phyloP scores from a whole-genome alignment of 2,888 invertebrate species.

The Caenorhabditis uteleia region DNA sequence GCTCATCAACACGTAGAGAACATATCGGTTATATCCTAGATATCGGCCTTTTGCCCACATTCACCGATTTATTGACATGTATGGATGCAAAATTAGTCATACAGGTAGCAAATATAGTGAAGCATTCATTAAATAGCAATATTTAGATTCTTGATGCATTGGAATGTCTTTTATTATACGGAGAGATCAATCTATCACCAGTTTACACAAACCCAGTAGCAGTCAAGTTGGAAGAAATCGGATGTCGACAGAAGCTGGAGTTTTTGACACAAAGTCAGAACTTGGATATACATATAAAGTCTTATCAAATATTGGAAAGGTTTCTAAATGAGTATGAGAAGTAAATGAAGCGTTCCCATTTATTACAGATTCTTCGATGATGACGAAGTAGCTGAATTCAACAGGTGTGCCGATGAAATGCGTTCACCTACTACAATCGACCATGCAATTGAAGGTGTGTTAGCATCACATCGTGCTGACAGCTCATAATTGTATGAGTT shows the following conservation, averaged over 20 bases:
- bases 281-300: slow-evolving; percentile 18
- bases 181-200: slow-evolving; percentile 6
- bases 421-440: neutral
- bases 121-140: neutral
- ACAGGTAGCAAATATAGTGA: slow-evolving; percentile 4
- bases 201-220: slow-evolving; percentile 20
- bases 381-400: slow-evolving; percentile 7
- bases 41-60: slow-evolving; percentile 13
- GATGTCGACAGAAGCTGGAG: slow-evolving; percentile 22
- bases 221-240: slow-evolving; percentile 22
- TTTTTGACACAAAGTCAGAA: slow-evolving; percentile 27
- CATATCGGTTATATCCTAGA: slow-evolving; percentile 25
- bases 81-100: slow-evolving; percentile 31
- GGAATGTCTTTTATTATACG: slow-evolving; percentile 10
- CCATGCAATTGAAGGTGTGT: neutral
- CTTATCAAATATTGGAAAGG: slow-evolving; percentile 20
- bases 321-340: slow-evolving; percentile 5
- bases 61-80: slow-evolving; percentile 28
- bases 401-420: slow-evolving; percentile 3
- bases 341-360: neutral
- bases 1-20: slow-evolving; percentile 5
- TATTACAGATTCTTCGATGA: slow-evolving; percentile 25
- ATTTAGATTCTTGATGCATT: slow-evolving; percentile 36
- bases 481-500: too few relatives aligned
- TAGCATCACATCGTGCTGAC: too few relatives aligned